phyloP scores from a whole-genome alignment of 2,888 invertebrate genomes.

The Drosophila leonis region DNA sequence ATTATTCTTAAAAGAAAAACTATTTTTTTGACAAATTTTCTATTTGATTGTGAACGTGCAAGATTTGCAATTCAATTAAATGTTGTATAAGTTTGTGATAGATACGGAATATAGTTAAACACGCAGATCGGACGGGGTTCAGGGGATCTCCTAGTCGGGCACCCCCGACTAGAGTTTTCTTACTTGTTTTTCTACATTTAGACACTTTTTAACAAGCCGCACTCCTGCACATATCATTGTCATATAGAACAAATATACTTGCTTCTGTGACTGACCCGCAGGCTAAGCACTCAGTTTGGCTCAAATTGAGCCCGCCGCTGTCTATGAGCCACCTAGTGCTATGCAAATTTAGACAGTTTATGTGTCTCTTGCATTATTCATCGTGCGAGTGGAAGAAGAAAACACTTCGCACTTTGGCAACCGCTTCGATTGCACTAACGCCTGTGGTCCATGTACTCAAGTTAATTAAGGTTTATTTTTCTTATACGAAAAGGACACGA shows the following conservation, averaged over 20 bases:
- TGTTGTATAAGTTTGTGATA: no score
- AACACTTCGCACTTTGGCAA: conserved; percentile 49
- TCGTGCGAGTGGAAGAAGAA: conserved; percentile 18
- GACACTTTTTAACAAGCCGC: background rate
- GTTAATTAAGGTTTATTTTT: conserved; percentile 72
- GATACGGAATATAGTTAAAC: no score
- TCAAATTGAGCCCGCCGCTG: background rate
- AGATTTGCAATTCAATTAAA: no score
- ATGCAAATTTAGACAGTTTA: conserved; percentile 52
- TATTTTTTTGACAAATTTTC: no score
- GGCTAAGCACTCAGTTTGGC: conserved; percentile 29
- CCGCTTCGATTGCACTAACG: conserved; percentile 26
- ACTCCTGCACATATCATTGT: conserved; percentile 24
- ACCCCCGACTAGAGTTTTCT: no score
- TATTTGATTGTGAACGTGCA: no score
- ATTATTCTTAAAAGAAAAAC: no score
- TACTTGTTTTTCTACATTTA: no score
- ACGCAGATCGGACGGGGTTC: no score
- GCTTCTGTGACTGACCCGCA: conserved; percentile 11
- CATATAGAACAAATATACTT: conserved; percentile 39
- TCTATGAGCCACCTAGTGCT: conserved; percentile 16
- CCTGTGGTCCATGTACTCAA: conserved; percentile 57
- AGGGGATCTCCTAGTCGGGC: no score
- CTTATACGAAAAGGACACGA: conserved; percentile 20
- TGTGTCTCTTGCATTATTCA: conserved; percentile 53